Evolutionary conservation across 2,888 invertebrate genomes (phyloP), one percentile per base, ranked within the genome.

Genomic region (Podotricha telesiphe): DNA sequence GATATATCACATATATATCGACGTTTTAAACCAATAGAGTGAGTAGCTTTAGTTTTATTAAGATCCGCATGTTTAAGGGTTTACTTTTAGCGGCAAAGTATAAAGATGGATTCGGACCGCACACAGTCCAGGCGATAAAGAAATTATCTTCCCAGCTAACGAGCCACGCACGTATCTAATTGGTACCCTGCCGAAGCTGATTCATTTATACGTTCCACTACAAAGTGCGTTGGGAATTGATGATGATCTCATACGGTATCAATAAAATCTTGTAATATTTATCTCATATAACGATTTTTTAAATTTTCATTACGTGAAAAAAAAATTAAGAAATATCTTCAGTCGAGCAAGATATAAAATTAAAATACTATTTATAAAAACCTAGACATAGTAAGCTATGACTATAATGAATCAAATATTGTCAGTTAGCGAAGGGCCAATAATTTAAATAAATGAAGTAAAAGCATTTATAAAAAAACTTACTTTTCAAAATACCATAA

Each of bases 81-180:
- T 48, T 19, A 65, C 61, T 63, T 68, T 67, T 55, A 71, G 69
- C 69, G 70, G 76, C 69, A 53, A 37, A 65, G 59, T 53, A 74
- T 74, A 85, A 83, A 83, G 82, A 79, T 77, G 76, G 74, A 78
- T 67, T 71, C 77, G 82, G 88, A 88, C 88, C 87, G 84, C 88
- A 87, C 88, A 82, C 86, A 83, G 82, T 82, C 81, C 81, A 78
- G 73, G 71, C 73, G 87, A 88, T 89, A 86, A 87, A 88, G 88
- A 88, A 88, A 88, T 89, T 87, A 88, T 84, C 85, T 84, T 84
- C 82, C 81, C 77, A 78, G 79, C 85, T 86, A 87, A 88, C 86
- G 86, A 88, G 83, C 79, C 80, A 74, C 73, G 74, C 71, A 71
- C 70, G 69, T 72, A 71, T 73, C 73, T 76, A 76, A 76, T 76